phyloP scores from a whole-genome alignment of 2,797 vertebrate genomes.

The Salarias fasciatus region DNA sequence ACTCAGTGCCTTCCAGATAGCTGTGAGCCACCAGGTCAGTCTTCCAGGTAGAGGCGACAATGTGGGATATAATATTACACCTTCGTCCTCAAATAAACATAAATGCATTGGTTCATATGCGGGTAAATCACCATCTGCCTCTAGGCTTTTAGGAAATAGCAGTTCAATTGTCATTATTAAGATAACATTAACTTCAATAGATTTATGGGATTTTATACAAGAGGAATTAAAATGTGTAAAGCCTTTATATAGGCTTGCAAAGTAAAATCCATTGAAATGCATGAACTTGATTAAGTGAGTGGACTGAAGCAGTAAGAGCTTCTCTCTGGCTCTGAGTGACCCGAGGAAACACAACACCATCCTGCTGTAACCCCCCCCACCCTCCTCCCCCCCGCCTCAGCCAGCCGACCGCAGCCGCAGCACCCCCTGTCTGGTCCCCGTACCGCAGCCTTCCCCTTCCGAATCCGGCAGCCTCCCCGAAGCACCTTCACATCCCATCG shows the following conservation, averaged over 20 bases:
- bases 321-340: conserved; percentile 46
- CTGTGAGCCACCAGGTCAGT: not conserved
- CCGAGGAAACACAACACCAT: conserved; percentile 72
- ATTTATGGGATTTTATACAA: too few relatives aligned
- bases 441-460: conserved; percentile 40
- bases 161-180: too few relatives aligned
- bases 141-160: too few relatives aligned
- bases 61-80: conserved; percentile 24
- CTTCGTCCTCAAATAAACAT: not conserved
- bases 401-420: conserved; percentile 53
- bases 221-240: too few relatives aligned
- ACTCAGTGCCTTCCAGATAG: conserved; percentile 19
- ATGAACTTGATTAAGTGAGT: conserved; percentile 8
- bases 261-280: not conserved
- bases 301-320: conserved; percentile 34
- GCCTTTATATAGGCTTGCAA: not conserved
- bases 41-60: too few relatives aligned
- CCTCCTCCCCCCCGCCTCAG: not conserved
- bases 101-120: too few relatives aligned
- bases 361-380: conserved; percentile 30
- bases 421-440: conserved; percentile 32
- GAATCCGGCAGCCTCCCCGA: conserved; percentile 1
- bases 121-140: too few relatives aligned
- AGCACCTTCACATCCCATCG: conserved; percentile 29
- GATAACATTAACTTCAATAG: too few relatives aligned